Base-by-base conservation (phyloP, 2,888 invertebrate genomes). In the Athalia circularis region DNA sequence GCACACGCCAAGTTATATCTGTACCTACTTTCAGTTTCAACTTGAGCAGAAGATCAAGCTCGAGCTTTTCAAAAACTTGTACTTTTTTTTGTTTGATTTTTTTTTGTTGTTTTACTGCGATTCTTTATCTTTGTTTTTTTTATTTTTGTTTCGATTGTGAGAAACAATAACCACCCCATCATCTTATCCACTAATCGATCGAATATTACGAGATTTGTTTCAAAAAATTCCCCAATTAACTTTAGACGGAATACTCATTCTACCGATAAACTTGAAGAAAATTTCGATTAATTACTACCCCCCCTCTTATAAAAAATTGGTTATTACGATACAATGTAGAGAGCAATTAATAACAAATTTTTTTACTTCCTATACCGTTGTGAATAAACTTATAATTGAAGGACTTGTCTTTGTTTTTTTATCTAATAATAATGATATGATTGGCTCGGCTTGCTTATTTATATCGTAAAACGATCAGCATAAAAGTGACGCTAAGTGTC, bases 191-290 rank as follows among this genome's bases (percentile, higher is more conserved):
- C 29, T 29, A 29, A 29, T 65, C 50, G 68, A 68, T 68, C 68
- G 52, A 52, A 68, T 50, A 68, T 52, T 54, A 54, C n/a, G 8
- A 29, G 29, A 54, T n/a, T 68, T 9, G 68, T 52, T n/a, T 54
- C 50, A 52, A 54, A 29, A 54, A 43, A 68, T 68, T 68, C 68
- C 29, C 52, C 7, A 43, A 50, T 54, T 54, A 68, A 43, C 68
- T 50, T 50, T 6, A 6, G 48, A 15, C 61, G 65, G 1, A 29
- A 29, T 29, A 29, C 50, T 7, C 4, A 13, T 13, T 3, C 11
- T n/a, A 45, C 9, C n/a, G 45, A 9, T n/a, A 0, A 8, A 45
- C 47, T 64, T 64, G 43, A 5, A 5, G 2, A 62, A 62, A 62
- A 43, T 62, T 62, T 29, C 43, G 64, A 45, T 2, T 5, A 62